Base-by-base conservation (phyloP, 2,797 vertebrate species). In the Pseudochaenichthys georgianus region DNA sequence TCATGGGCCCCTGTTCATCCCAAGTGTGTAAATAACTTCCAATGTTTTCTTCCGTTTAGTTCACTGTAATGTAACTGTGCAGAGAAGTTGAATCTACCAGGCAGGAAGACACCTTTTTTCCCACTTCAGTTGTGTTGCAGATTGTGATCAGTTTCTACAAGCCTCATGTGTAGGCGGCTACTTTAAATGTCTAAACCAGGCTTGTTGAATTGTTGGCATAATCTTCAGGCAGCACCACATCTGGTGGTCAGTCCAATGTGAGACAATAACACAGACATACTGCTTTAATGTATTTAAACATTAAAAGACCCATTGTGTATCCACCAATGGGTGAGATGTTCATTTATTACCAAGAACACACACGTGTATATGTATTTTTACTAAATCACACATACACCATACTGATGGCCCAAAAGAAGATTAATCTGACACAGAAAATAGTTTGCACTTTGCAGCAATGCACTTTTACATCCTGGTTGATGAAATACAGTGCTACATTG, bases 141-240 rank as follows among this genome's bases (percentile, higher is more conserved):
- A 58, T 41, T 58, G 10, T n/a, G 17, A n/a, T 58, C n/a, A 58
- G 34, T 64, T 64, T 41, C 62, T n/a, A 51, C 31, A 51, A 38
- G 46, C 28, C 28, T 11, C 38, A 16, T 34, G 23, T 16, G 4
- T 11, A 8, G 19, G 15, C 28, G 21, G 13, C 9, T 17, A 17
- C 34, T 23, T 23, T 9, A 28, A 4, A 53, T 28, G 1, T 53
- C 38, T 23, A 23, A 2, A 10, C 9, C 13, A n/a, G 31, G 34
- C n/a, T 19, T 16, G 4, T 21, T 21, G 62, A 13, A 12, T 19
- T 64, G 31, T 41, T 7, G 34, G 0, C 46, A 64, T 8, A 64
- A 41, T 13, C 19, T 31, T 61, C 59, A 11, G 57, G 13, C 57
- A 21, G n/a, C 63, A 46, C 11, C 65, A 21, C 65, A 68, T 42